Evolutionary conservation across 1,140 invertebrate species (phyloP).

Genomic region (Euglossa dilemma): DNA sequence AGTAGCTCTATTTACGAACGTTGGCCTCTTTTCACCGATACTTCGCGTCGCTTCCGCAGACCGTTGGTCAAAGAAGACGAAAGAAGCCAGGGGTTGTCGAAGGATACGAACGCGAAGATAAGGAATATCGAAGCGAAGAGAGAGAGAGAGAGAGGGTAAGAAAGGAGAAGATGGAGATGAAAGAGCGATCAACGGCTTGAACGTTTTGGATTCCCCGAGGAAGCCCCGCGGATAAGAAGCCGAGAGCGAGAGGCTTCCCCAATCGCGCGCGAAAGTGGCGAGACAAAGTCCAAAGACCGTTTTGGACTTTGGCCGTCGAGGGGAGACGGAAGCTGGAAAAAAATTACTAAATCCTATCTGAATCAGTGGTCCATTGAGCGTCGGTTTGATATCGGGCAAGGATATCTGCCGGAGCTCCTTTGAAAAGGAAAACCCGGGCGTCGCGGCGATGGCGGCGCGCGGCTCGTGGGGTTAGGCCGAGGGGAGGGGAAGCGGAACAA

Average conservation of each 20-base stretch:
- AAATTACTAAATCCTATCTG: conserved; percentile 75
- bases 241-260: conserved; percentile 32
- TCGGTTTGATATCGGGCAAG: conserved; percentile 73
- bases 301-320: conserved; percentile 38
- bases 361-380: conserved; percentile 71
- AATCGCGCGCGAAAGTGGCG: conserved; percentile 10
- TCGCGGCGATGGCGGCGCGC: conserved; percentile 43
- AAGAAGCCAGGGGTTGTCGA: background rate
- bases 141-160: background rate
- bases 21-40: background rate
- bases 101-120: conserved; percentile 1
- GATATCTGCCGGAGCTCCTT: conserved; percentile 65
- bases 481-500: conserved; percentile 48
- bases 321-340: conserved; percentile 47
- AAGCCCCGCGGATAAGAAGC: conserved; percentile 60
- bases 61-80: background rate
- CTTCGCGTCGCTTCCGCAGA: too few relatives aligned
- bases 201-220: conserved; percentile 54
- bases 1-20: too few relatives aligned
- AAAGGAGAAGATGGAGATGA: conserved; percentile 28
- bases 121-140: too few relatives aligned
- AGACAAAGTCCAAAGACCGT: too few relatives aligned
- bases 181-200: conserved; percentile 58
- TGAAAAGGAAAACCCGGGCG: conserved; percentile 67
- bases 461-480: background rate